Conservation (phyloP, 2,797 vertebrate species). For the Manis crassicaudata region DNA sequence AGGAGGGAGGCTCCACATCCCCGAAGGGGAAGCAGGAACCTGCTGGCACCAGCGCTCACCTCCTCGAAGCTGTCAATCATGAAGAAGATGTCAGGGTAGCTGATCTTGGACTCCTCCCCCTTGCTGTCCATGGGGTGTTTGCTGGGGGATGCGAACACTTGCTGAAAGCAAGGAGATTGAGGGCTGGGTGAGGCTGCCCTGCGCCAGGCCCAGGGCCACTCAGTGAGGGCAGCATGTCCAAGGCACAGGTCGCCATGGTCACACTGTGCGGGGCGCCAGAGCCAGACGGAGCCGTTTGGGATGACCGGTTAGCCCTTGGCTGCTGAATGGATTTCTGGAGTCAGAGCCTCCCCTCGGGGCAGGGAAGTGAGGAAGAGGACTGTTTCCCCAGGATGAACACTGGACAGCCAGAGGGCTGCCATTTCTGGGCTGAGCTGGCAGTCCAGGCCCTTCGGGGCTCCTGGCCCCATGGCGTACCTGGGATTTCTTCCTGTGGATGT, state of each 20-base stretch:
- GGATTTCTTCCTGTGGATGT: slow-evolving; percentile 98
- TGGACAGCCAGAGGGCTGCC: background rate
- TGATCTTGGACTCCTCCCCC: slow-evolving; percentile 99
- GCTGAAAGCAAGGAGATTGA: slow-evolving; percentile 84
- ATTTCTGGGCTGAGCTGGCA: rapidly evolving
- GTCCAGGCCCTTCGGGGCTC: background rate
- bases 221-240: rapidly evolving
- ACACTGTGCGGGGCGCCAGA: too few relatives aligned
- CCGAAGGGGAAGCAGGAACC: too few relatives aligned
- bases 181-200: background rate
- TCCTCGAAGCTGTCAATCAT: slow-evolving; percentile 99
- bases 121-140: slow-evolving; percentile 99
- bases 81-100: slow-evolving; percentile 99
- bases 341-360: too few relatives aligned
- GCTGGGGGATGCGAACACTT: slow-evolving; percentile 98
- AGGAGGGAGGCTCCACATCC: too few relatives aligned
- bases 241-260: rapidly evolving
- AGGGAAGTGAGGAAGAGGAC: background rate
- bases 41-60: slow-evolving; percentile 84
- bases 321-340: rapidly evolving
- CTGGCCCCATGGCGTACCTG: slow-evolving; percentile 88
- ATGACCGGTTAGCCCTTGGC: too few relatives aligned
- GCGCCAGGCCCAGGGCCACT: background rate
- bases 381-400: rapidly evolving
- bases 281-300: rapidly evolving